Base-by-base conservation (phyloP, 92 coral and sea anemone genomes). In the Siderastrea siderea region DNA sequence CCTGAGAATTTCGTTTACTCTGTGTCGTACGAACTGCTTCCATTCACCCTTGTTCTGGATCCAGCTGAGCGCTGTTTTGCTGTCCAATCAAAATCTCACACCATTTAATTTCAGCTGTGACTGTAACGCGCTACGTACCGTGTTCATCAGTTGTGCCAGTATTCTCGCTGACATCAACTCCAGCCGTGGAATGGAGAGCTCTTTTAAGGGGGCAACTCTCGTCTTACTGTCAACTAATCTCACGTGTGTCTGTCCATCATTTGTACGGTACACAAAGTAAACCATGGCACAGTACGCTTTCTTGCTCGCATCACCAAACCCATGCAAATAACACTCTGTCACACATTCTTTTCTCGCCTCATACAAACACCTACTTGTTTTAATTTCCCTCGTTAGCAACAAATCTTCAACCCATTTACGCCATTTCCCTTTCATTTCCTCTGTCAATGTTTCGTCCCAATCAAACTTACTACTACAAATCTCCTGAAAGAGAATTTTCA, bases 341-440 rank as follows among this genome's bases (percentile, higher is more conserved):
- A 85, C 78, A 43, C 79, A 2, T 64, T 65, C 82, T 58, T 65
- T 75, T 48, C 75, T 15, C 84, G 57, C 16, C 59, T 85, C 81
- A 64, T 89, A 89, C 54, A 89, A 63, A 59, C 92, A 89, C 79
- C 89, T 89, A 49, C 47, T 60, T 57, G 76, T 17, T 60, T 62
- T 0, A 57, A 84, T 89, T 69, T 74, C 77, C 59, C 71, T 60
- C 49, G 86, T 83, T 38, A 10, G 74, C 75, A 49, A 71, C 82
- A 82, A 79, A 75, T 89, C 84, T 5, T 89, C 47, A 47, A 83
- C 71, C 88, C 88, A 83, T 59, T 61, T 70, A 19, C 38, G 7
- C 88, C 83, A 89, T 26, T 26, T 26, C 38, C 38, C 38, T 26
- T 26, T 26, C 38, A 26, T 26, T 26, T 26, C 38, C 38, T 26